These are phyloP conservation scores for Pseudorhombus dupliciocellatus DNA, from an alignment of 2,113 vertebrate species.

Conservation along the genomic window DNA sequence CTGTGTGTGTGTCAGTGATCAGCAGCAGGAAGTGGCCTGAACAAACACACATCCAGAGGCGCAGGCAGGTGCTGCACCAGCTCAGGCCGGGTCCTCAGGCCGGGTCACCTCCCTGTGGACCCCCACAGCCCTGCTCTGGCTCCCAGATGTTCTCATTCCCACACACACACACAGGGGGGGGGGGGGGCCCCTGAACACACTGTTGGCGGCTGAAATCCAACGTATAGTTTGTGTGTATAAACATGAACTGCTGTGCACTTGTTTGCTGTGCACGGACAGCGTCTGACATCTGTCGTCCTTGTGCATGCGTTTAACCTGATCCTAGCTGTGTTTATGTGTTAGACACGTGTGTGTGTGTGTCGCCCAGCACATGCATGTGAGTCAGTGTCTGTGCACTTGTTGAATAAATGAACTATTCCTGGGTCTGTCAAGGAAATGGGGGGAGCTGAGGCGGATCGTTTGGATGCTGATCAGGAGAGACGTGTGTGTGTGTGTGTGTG, in stretches of 20 bases:
- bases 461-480: slow-evolving; percentile 57
- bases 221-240: slow-evolving; percentile 4
- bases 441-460: slow-evolving; percentile 41
- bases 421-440: slow-evolving; percentile 59
- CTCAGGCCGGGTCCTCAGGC: slow-evolving; percentile 80
- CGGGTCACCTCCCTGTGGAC: slow-evolving; percentile 83
- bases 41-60: slow-evolving; percentile 82
- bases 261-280: slow-evolving; percentile 1
- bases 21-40: slow-evolving; percentile 80
- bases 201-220: not conserved
- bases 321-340: not conserved
- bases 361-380: slow-evolving; percentile 69
- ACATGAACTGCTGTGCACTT: slow-evolving; percentile 14
- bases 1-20: slow-evolving; percentile 66
- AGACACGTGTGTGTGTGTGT: not conserved
- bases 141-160: slow-evolving; percentile 83
- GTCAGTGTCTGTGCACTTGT: slow-evolving; percentile 75
- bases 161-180: slow-evolving; percentile 20
- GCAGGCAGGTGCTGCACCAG: slow-evolving; percentile 83
- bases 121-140: slow-evolving; percentile 82
- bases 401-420: slow-evolving; percentile 89
- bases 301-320: not conserved
- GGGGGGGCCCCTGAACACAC: slow-evolving; percentile 13
- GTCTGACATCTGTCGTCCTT: not conserved
- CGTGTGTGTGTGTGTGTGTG: slow-evolving; percentile 55